Evolutionary conservation across 2,888 invertebrate species (phyloP), one percentile per base, ranked within the genome.

Genomic region (Lasioglossum zephyrum): DNA sequence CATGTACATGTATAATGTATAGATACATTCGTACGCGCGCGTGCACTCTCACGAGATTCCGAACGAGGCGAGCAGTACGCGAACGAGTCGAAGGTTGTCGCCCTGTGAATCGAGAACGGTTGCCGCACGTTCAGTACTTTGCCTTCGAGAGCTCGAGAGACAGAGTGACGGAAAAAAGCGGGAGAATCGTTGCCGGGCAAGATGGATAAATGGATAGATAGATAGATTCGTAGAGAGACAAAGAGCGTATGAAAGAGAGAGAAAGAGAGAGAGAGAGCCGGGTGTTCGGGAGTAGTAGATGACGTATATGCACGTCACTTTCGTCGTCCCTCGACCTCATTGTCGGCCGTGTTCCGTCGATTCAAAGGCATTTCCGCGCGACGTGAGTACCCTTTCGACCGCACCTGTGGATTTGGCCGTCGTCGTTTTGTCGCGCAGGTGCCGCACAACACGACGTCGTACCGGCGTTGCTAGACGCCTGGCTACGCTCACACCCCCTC

Each of bases 371-470:
- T 84, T 90, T 90, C 85, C 90, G 85, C 85, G 83, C 88, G 86
- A 87, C 85, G 77, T 83, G 88, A 88, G 82, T 87, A 90, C 88
- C 89, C 88, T 88, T 89, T 86, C 83, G 89, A 85, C 87, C 86
- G 84, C 90, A 90, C 90, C 90, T 90, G 90, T 90, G 90, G 90
- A 90, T 90, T 90, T 89, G 84, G 76, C 79, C 73, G 78, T 82
- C 82, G 80, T 83, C 74, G 84, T 70, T 41, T 44, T 41, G 60
- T 85, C 82, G 79, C 73, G 75, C 84, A 84, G 78, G 73, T 79
- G 63, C 47, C 70, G 31, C 75, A 74, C 82, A 72, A 69, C 82
- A 73, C 78, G 60, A 22, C 78, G 73, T 63, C 78, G 73, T 57
- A 69, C 44, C 78, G 75, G n/a, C 11, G 63, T n/a, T 66, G 77